A percentile compares a stretch with the other conserved stretches of the same genome.
Conservation (phyloP, 2,113 vertebrate genomes). For the Megaleporinus macrocephalus region DNA sequence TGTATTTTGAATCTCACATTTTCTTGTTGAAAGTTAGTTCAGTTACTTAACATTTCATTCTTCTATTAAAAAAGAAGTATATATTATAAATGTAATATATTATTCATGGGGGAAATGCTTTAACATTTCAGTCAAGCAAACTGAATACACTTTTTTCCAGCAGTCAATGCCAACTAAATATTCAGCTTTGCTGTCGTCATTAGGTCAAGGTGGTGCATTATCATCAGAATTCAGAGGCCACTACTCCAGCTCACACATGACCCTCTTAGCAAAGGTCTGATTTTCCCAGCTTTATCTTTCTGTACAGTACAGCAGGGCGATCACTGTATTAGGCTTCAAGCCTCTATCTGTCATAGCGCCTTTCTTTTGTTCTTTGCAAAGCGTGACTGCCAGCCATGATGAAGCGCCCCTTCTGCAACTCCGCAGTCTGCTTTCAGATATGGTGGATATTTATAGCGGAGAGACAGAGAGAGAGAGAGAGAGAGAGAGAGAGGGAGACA, state of each 20-base stretch:
- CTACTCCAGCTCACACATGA: neutral
- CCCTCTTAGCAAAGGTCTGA: constrained; percentile 14
- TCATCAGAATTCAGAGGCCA: neutral
- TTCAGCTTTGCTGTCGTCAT: constrained; percentile 49
- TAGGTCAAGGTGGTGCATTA: neutral
- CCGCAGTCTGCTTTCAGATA: neutral
- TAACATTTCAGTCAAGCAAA: neutral
- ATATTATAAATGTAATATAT: no score
- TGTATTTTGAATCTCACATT: no score
- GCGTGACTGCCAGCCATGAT: constrained; percentile 13
- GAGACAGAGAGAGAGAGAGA: constrained; percentile 30
- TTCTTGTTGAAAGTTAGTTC: no score
- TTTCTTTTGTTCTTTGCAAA: constrained; percentile 20
- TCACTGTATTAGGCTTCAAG: constrained; percentile 8
- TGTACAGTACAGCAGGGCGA: neutral
- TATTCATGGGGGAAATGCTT: neutral
- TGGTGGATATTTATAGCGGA: constrained; percentile 9
- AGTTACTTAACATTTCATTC: no score
- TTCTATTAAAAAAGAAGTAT: no score
- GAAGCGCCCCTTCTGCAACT: neutral
- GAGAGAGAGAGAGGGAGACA: constrained; percentile 40
- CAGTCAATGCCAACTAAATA: constrained; percentile 12
- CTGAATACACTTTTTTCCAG: no score
- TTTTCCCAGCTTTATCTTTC: constrained; percentile 8
- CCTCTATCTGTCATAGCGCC: neutral